phyloP scores from a whole-genome alignment of 2,113 vertebrate genomes.

The Phyllopteryx taeniolatus region DNA sequence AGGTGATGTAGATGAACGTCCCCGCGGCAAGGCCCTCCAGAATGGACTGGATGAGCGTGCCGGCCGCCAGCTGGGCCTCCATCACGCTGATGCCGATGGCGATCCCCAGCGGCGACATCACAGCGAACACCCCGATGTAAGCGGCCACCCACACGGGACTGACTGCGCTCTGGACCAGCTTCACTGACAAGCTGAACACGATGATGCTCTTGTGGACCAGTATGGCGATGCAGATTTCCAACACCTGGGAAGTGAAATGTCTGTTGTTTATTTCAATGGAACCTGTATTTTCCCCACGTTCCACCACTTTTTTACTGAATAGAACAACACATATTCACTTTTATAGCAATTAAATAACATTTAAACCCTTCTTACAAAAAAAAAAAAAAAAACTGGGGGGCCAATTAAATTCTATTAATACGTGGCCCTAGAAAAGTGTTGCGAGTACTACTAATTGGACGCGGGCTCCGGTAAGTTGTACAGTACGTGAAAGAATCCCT shows the following conservation, averaged over 20 bases:
- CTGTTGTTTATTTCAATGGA: not conserved
- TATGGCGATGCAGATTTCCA: constrained; percentile 85
- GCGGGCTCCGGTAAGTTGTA: too few relatives aligned
- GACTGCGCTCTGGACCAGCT: constrained; percentile 76
- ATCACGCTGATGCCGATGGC: constrained; percentile 77
- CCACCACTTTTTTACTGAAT: not conserved
- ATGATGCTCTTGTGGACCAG: constrained; percentile 87
- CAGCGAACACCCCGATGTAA: constrained; percentile 77
- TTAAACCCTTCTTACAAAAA: too few relatives aligned
- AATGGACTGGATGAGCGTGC: constrained; percentile 76
- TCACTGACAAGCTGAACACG: constrained; percentile 83
- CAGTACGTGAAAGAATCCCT: too few relatives aligned
- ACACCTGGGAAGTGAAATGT: constrained; percentile 53
- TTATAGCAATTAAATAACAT: too few relatives aligned
- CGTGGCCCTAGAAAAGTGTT: too few relatives aligned
- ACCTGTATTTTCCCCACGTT: not conserved
- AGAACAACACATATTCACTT: too few relatives aligned
- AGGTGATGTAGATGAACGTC: constrained; percentile 88
- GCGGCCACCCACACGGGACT: constrained; percentile 68
- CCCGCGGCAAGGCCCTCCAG: constrained; percentile 84
- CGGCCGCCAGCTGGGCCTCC: constrained; percentile 56
- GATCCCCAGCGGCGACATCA: constrained; percentile 84
- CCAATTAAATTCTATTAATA: too few relatives aligned
- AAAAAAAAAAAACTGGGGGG: too few relatives aligned
- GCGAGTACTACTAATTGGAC: too few relatives aligned